Evolutionary conservation across 2,888 invertebrate species (phyloP), one percentile per base, ranked within the genome.

Genomic region (Caenorhabditis parvicauda): DNA sequence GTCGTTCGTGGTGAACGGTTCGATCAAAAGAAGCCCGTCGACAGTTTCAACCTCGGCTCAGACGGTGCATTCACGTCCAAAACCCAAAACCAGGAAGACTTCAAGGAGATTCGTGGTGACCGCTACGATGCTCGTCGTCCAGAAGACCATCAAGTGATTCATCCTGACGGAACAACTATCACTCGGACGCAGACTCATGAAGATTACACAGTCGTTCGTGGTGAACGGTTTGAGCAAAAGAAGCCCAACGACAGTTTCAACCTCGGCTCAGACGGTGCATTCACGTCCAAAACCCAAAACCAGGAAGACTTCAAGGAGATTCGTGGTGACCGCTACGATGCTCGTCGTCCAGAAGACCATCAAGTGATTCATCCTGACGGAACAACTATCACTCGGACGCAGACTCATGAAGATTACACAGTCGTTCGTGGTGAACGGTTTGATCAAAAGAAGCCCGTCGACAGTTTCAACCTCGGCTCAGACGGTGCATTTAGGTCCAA

Each of bases 61-160:
- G 44, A 44, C 19, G 44, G 44, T 7, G n/a, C 44, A 25, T 44
- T 44, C 28, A 29, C 14, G 6, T 14, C 44, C 17, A 44, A 28
- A 17, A 44, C 44, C 6, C 44, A 44, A n/a, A 44, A 44, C n/a
- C 44, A 44, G 19, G 44, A 44, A 44, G 44, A 44, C 28, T 44
- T 27, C 44, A 25, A n/a, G 7, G 29, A 44, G 27, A 12, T 44
- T 17, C 25, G 28, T 27, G 44, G 44, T 7, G 44, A 44, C 6
- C 44, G 44, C 12, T 44, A 44, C 29, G 44, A 28, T 14, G n/a
- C 7, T 2, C 27, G 19, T 14, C 27, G 6, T 9, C 44, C 44
- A 27, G 22, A n/a, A 2, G 44, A 44, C 19, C n/a, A 44, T 21
- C n/a, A 44, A 21, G 21, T 44, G 14, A 3, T 44, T 5, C 44